Conservation (phyloP, 1,140 invertebrate genomes). For the Aleiodes sp. region DNA sequence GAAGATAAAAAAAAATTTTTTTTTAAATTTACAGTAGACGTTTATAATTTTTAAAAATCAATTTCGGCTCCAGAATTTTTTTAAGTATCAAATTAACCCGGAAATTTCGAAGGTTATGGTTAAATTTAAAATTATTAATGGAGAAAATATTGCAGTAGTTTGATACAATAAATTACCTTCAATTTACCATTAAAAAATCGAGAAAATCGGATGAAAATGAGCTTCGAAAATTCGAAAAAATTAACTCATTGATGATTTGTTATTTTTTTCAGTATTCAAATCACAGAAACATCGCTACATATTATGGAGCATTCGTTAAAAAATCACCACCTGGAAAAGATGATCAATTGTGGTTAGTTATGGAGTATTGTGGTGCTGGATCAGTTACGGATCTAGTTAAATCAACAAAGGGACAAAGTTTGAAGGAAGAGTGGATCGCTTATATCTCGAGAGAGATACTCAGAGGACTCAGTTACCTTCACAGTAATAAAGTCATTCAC, state of each 20-base stretch:
- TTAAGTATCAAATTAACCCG: too few relatives aligned
- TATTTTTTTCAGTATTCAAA: slow-evolving; percentile 84
- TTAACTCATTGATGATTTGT: background rate
- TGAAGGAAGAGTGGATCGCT: slow-evolving; percentile 99
- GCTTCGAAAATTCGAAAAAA: background rate
- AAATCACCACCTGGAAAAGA: slow-evolving; percentile 98
- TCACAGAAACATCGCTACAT: slow-evolving; percentile 99
- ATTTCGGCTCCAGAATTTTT: too few relatives aligned
- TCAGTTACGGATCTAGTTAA: slow-evolving; percentile 99
- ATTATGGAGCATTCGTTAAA: slow-evolving; percentile 99
- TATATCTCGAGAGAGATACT: slow-evolving; percentile 98
- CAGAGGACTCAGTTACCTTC: slow-evolving; percentile 95
- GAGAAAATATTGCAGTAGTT: background rate
- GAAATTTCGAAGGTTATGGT: too few relatives aligned
- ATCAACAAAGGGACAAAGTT: slow-evolving; percentile 95
- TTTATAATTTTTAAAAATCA: too few relatives aligned
- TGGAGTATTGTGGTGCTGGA: slow-evolving; percentile 99
- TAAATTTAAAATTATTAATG: background rate
- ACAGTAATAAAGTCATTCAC: slow-evolving; percentile 99
- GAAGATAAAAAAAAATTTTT: too few relatives aligned
- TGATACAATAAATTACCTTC: background rate
- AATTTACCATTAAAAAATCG: too few relatives aligned
- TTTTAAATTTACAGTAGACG: too few relatives aligned
- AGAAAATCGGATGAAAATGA: too few relatives aligned
- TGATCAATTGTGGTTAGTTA: slow-evolving; percentile 99